Evolutionary conservation across 1,140 invertebrate genomes (phyloP).

Genomic region (Dendroctonus ponderosae): DNA sequence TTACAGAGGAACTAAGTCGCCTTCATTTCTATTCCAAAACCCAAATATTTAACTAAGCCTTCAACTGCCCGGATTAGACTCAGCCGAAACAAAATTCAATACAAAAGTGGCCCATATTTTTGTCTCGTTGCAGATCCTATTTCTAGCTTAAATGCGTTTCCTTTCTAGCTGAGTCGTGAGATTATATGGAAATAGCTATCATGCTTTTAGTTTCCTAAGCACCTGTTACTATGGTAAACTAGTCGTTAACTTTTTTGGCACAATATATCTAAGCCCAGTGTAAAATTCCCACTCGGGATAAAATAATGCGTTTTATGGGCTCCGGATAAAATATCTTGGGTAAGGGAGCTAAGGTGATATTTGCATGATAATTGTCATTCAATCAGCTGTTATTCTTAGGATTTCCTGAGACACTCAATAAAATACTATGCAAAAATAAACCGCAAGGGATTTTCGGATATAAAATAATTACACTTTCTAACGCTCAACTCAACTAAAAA

Average conservation of each 20-base stretch:
- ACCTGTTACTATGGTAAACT: slow-evolving; percentile 18
- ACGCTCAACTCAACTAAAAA: no score
- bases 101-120: slow-evolving; percentile 17
- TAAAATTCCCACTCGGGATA: neutral
- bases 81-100: neutral
- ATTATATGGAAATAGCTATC: slow-evolving; percentile 12
- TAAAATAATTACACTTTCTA: no score
- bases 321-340: neutral
- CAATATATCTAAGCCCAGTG: neutral
- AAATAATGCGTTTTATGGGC: neutral
- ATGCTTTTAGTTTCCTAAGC: slow-evolving; percentile 18
- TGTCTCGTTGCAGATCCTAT: slow-evolving; percentile 1
- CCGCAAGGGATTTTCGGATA: no score
- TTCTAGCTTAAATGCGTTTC: slow-evolving; percentile 14
- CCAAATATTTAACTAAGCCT: no score
- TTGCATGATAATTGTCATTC: neutral
- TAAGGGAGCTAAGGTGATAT: neutral
- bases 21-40: no score
- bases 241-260: slow-evolving; percentile 5
- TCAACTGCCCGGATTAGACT: no score
- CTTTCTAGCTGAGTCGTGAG: slow-evolving; percentile 11
- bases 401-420: neutral
- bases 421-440: no score
- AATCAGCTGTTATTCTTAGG: neutral
- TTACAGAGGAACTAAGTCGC: no score